These are phyloP conservation scores for Drosophila kanekoi DNA, from an alignment of 2,888 invertebrate species.

Conservation along the genomic window DNA sequence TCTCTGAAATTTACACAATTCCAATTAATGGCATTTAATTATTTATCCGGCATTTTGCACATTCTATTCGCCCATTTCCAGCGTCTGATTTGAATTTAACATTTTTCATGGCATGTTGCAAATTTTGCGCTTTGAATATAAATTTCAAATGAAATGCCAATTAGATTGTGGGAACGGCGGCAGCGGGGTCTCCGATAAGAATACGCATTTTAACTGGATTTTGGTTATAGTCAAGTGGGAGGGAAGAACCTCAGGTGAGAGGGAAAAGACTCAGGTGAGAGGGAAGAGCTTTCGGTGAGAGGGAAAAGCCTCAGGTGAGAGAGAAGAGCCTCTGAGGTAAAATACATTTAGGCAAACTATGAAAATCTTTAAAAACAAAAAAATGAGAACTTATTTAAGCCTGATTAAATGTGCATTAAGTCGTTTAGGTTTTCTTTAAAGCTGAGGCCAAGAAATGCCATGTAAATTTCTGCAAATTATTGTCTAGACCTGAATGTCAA, in stretches of 20 bases:
- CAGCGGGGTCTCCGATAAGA: conserved; percentile 25
- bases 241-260: too few relatives aligned
- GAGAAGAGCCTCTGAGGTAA: too few relatives aligned
- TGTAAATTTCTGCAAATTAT: too few relatives aligned
- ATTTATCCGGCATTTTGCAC: conserved; percentile 78
- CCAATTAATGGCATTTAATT: conserved; percentile 78
- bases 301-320: too few relatives aligned
- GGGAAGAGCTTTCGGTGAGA: too few relatives aligned
- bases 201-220: conserved; percentile 14
- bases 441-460: too few relatives aligned
- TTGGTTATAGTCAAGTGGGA: neutral
- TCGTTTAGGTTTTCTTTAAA: too few relatives aligned
- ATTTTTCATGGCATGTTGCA: conserved; percentile 67
- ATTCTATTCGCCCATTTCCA: conserved; percentile 45
- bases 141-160: conserved; percentile 32
- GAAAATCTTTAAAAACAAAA: neutral
- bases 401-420: neutral
- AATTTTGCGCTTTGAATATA: conserved; percentile 51
- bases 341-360: neutral
- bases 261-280: too few relatives aligned
- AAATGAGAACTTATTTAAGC: neutral
- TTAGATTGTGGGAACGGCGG: conserved; percentile 1
- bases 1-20: conserved; percentile 76
- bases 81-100: conserved; percentile 70
- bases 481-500: too few relatives aligned